Conservation (phyloP, 2,113 vertebrate species). For the Paralichthys olivaceus region DNA sequence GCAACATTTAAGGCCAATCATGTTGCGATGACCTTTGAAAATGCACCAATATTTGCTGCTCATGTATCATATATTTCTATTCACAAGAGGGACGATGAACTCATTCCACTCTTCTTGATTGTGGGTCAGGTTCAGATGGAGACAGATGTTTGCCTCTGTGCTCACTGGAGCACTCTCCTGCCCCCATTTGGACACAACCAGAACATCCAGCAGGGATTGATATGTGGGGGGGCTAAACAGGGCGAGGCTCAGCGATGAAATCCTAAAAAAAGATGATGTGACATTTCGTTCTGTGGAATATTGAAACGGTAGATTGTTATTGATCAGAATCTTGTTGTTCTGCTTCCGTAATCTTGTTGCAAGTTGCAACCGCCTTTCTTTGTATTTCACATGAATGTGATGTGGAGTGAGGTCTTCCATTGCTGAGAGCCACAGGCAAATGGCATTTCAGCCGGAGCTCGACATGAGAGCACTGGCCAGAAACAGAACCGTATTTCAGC, state of each 20-base stretch:
- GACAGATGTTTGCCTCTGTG: conserved; percentile 56
- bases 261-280: conserved; percentile 1
- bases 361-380: neutral
- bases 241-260: conserved; percentile 13
- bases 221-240: neutral
- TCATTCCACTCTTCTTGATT: conserved; percentile 47
- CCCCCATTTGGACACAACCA: conserved; percentile 72
- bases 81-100: conserved; percentile 43
- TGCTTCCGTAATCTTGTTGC: neutral
- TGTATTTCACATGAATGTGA: conserved; percentile 16
- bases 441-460: conserved; percentile 45
- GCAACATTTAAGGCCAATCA: neutral
- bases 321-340: conserved; percentile 1
- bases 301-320: neutral
- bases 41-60: neutral
- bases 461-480: conserved; percentile 21
- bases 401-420: conserved; percentile 16
- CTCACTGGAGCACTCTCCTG: conserved; percentile 70
- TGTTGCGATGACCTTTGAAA: conserved; percentile 10
- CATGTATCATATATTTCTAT: conserved; percentile 22
- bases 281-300: conserved; percentile 1
- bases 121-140: conserved; percentile 58
- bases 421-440: conserved; percentile 42
- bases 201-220: conserved; percentile 41
- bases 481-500: conserved; percentile 59